Evolutionary conservation across 2,113 vertebrate species (phyloP), one percentile per base, ranked within the genome.

Genomic region (Centrocercus urophasianus): DNA sequence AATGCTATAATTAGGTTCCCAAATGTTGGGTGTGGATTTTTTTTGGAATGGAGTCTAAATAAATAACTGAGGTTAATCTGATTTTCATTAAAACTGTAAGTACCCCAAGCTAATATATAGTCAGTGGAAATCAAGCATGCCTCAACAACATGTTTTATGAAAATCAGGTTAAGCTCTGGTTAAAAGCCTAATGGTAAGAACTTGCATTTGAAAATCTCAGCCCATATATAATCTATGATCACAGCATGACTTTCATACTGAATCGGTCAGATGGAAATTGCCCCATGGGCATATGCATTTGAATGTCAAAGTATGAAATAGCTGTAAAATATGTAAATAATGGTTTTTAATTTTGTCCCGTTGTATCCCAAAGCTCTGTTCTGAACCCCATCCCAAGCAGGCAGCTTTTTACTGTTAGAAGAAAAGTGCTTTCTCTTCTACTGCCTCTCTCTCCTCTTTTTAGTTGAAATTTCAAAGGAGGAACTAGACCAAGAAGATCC

Each of bases 401-500:
- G 22, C 47, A 65, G 25, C 22, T 45, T 93, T 93, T 80, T 57
- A 75, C 47, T 66, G 47, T 79, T 40, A 79, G 48, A 86, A 73
- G 75, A 84, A 75, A 75, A 75, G n/a, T 75, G 74, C 17, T 88
- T 67, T 94, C 69, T 88, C 52, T 50, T 86, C 30, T 93, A 91
- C 92, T 74, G 42, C 38, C 25, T 82, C 0, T 52, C 54, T 94
- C 74, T 84, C 11, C 69, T 83, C 80, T 40, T 84, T 90, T 54
- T 54, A 98, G 97, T 84, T 66, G 97, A 97, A 94, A 76, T 89
- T 77, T 75, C 96, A 30, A 96, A 95, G 86, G 85, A 92, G 1
- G 96, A 98, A 19, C 81, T 97, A 81, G 98, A 98, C 34, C 96
- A 97, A 38, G 98, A 98, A 93, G 98, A 98, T 93, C 98, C 97